Base-by-base conservation (phyloP, 2,888 invertebrate species). In the Macroteleia sp. region DNA sequence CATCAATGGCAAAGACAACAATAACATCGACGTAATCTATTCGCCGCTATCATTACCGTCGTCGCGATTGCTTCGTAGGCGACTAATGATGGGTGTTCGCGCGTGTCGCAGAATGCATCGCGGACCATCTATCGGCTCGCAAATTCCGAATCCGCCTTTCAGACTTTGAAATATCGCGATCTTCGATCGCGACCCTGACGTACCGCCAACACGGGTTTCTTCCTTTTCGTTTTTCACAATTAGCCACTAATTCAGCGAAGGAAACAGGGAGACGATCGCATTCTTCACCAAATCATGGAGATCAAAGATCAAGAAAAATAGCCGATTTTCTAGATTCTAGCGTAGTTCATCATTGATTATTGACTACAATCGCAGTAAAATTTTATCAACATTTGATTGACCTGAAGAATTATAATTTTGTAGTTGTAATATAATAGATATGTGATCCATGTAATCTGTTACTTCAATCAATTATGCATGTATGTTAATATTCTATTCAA, bases 71-170 rank as follows among this genome's bases (percentile, higher is more conserved):
- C 48, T 69, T 85, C 85, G 88, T 88, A 85, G 88, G 88, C 86
- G 88, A 84, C 82, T 88, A 89, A 89, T 88, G 88, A 88, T 80
- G 87, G 87, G 88, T 87, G 57, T 73, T 70, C 70, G 66, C 69
- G 79, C 75, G 79, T 81, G 79, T 77, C 78, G 81, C 74, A 73
- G 73, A 78, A 76, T 71, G 74, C 73, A 69, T 77, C 54, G 66
- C 44, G 71, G 73, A 52, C 70, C 74, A 64, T 79, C 77, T 66
- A 73, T 74, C 74, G 71, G 46, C 64, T 42, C 61, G 67, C 71
- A 77, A 81, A 81, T 77, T 78, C 81, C 71, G 80, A 71, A 17
- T 52, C 75, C 75, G 79, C 79, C 83, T 77, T 77, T 78, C 79
- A 80, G 76, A 79, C 77, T 30, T 56, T 61, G 73, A 67, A 80